A percentile compares a stretch with the other conserved stretches of the same genome.
Evolutionary conservation across 1,140 invertebrate genomes (phyloP).

Genomic region (Lerema accius): DNA sequence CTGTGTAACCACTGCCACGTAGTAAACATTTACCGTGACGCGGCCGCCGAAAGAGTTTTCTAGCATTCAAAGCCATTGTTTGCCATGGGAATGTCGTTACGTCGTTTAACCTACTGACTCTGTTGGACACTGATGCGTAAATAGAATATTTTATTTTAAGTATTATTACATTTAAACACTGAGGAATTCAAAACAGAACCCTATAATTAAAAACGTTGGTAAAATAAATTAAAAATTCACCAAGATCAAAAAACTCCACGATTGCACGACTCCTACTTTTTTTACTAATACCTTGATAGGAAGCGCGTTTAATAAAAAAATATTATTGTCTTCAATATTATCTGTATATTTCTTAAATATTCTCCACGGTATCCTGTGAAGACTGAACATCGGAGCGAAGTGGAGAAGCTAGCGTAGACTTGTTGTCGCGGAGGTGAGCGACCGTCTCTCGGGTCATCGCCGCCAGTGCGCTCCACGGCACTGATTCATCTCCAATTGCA

Average conservation of each 20-base stretch:
- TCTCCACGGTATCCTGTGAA: too few species aligned
- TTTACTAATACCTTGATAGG: too few species aligned
- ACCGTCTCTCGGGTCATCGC: constrained; percentile 63
- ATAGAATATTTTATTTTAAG: neutral
- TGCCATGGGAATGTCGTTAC: constrained; percentile 5
- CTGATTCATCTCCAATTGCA: constrained; percentile 63
- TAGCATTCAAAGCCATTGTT: constrained; percentile 10
- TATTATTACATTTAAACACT: too few species aligned
- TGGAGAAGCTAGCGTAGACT: constrained; percentile 38
- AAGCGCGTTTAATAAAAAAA: too few species aligned
- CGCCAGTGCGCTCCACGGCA: constrained; percentile 42
- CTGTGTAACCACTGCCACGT: neutral
- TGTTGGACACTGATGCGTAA: neutral
- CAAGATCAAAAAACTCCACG: too few species aligned
- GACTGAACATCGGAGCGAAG: constrained; percentile 3
- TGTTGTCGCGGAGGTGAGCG: constrained; percentile 57
- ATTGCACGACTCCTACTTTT: too few species aligned
- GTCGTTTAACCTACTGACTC: constrained; percentile 9
- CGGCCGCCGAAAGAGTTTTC: constrained; percentile 14
- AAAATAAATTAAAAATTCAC: too few species aligned
- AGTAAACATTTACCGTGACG: constrained; percentile 19
- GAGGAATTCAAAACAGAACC: too few species aligned
- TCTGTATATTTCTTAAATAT: too few species aligned
- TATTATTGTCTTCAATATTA: too few species aligned
- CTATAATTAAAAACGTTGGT: too few species aligned